phyloP scores from a whole-genome alignment of 2,888 invertebrate genomes.

The Trissolcus brochymenae region DNA sequence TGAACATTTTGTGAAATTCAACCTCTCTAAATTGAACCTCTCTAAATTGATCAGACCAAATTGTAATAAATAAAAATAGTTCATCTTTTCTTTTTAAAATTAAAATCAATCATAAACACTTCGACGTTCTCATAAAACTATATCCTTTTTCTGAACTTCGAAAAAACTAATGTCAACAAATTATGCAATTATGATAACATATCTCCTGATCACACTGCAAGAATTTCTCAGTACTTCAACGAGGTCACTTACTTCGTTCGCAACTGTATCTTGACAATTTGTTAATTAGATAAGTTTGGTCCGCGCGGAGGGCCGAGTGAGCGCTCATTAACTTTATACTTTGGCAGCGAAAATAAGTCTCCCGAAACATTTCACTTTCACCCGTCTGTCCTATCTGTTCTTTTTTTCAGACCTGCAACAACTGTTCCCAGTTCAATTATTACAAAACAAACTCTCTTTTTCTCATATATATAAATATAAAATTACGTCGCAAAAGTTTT shows the following conservation, averaged over 20 bases:
- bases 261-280: too few species aligned
- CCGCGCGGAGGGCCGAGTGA: slow-evolving; percentile 13
- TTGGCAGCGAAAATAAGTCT: slow-evolving; percentile 22
- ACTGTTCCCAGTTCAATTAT: background rate
- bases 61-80: too few species aligned
- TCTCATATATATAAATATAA: background rate
- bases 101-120: too few species aligned
- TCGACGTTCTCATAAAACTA: background rate
- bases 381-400: slow-evolving; percentile 9
- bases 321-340: slow-evolving; percentile 13
- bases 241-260: background rate
- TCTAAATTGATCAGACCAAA: too few species aligned
- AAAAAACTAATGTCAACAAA: slow-evolving; percentile 7
- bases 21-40: too few species aligned
- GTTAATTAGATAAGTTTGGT: background rate
- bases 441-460: background rate
- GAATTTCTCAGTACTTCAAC: slow-evolving; percentile 16
- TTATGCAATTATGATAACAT: slow-evolving; percentile 16
- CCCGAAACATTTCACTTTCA: slow-evolving; percentile 27
- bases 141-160: background rate
- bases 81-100: too few species aligned
- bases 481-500: too few species aligned
- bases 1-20: too few species aligned
- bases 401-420: slow-evolving; percentile 2
- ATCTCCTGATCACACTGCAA: slow-evolving; percentile 1